Base-by-base conservation (phyloP, 2,797 vertebrate genomes). In the Dryobates pubescens region DNA sequence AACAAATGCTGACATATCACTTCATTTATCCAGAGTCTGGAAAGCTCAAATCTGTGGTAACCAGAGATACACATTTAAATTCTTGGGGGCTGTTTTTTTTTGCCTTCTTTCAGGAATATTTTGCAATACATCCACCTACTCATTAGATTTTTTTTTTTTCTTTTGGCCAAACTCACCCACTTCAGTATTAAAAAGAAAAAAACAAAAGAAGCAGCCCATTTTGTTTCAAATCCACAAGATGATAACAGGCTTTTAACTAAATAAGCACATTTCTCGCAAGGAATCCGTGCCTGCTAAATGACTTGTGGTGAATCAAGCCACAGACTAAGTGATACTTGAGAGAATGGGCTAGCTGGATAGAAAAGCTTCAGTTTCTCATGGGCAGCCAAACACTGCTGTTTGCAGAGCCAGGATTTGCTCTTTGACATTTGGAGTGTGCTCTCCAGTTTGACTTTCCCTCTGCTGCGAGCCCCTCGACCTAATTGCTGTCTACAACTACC, bases 51-150 rank as follows among this genome's bases (percentile, higher is more conserved):
- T 89, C 65, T 94, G 64, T 2, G 30, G 82, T 84, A 92, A 75
- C n/a, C 5, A 9, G 3, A 29, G 15, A 51, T 51, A 23, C 29
- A 13, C 29, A 27, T 29, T 16, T 54, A 26, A 29, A 27, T 53
- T n/a, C 78, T 73, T 38, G 38, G 38, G 38, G 38, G 38, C 70
- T 30, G 71, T 75, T 82, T 76, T 82, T 76, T n/a, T 91, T 79
- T 76, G 15, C 77, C 68, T 56, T 19, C 47, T 92, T 92, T 71
- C 82, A 92, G 82, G 92, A 92, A 86, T 89, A 91, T 95, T 95
- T 95, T 95, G 92, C 82, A 96, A 94, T 80, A 80, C 13, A n/a
- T 63, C 86, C 88, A 94, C 89, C 90, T 90, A 94, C 92, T 92
- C 73, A 88, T 81, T 88, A 88, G 63, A 69, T 75, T 82, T 43